These are phyloP conservation scores for Gracilinanus agilis DNA, from an alignment of 2,113 vertebrate genomes.

Conservation along the genomic window DNA sequence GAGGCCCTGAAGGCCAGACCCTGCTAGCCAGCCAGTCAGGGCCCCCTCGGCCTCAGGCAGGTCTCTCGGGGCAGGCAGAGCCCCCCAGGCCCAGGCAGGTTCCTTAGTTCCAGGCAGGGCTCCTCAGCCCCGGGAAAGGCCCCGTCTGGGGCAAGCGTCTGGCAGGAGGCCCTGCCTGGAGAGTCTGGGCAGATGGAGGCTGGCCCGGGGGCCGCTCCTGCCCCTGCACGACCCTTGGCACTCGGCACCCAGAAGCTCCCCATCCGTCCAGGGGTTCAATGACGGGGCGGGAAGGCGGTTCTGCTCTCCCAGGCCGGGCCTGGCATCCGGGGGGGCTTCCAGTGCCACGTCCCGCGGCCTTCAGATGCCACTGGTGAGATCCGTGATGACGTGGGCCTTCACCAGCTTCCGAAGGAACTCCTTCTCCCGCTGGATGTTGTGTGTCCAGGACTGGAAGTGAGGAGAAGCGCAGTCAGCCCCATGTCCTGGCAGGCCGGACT, in stretches of 20 bases:
- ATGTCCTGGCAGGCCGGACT: not conserved
- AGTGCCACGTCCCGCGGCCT: constrained; percentile 7
- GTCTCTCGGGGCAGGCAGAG: constrained; percentile 56
- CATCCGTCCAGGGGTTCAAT: constrained; percentile 11
- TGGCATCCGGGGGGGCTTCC: constrained; percentile 40
- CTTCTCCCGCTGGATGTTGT: constrained; percentile 98
- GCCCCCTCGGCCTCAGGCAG: constrained; percentile 47
- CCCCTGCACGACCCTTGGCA: constrained; percentile 56
- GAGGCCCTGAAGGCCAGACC: constrained; percentile 61
- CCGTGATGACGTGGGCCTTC: constrained; percentile 94
- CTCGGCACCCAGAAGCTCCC: constrained; percentile 66
- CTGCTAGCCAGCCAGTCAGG: constrained; percentile 67
- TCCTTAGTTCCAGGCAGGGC: not conserved
- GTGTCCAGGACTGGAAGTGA: constrained; percentile 95
- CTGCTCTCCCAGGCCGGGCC: not conserved
- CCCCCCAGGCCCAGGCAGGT: constrained; percentile 8
- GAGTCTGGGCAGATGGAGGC: not conserved
- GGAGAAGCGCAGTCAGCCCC: constrained; percentile 37
- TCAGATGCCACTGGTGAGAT: constrained; percentile 97
- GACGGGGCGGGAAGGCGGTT: not conserved
- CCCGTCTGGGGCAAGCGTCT: not conserved
- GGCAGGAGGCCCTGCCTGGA: not conserved
- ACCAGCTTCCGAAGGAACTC: constrained; percentile 98
- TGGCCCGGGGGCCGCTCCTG: constrained; percentile 1
- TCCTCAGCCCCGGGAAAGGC: not conserved